These are phyloP conservation scores for Ectropis crepuscularia DNA, from an alignment of 2,888 invertebrate species.

Conservation along the genomic window DNA sequence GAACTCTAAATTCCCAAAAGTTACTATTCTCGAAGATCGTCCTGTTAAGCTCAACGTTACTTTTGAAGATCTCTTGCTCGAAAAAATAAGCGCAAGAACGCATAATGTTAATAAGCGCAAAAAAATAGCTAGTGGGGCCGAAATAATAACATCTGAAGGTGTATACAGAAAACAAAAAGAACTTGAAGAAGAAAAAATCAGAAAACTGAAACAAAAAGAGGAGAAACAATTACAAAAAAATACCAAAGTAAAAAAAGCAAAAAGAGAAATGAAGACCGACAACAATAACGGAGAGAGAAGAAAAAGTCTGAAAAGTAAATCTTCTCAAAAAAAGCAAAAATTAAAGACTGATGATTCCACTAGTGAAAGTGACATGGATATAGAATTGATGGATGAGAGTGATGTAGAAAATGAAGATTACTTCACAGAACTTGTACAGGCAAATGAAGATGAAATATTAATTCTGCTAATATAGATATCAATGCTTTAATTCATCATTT, in stretches of 20 bases:
- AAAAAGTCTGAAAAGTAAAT: background rate
- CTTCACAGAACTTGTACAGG: conserved; percentile 1
- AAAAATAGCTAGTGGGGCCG: background rate
- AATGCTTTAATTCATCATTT: too few relatives aligned
- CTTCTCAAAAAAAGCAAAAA: conserved; percentile 3
- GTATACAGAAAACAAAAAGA: conserved; percentile 11
- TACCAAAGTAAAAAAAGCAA: conserved; percentile 1
- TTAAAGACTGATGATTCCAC: conserved; percentile 4
- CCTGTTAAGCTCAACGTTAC: background rate
- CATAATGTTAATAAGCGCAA: background rate
- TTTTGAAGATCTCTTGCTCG: conserved; percentile 14
- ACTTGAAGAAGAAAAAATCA: conserved; percentile 10
- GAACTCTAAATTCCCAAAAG: conserved; percentile 4
- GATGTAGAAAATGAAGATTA: conserved; percentile 6
- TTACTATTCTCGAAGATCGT: conserved; percentile 7
- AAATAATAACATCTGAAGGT: conserved; percentile 14
- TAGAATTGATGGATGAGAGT: conserved; percentile 12
- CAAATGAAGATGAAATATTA: too few relatives aligned
- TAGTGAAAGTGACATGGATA: conserved; percentile 10
- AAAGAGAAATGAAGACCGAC: background rate
- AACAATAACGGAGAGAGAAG: too few relatives aligned
- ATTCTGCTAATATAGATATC: too few relatives aligned
- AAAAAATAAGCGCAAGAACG: conserved; percentile 13
- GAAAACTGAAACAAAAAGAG: conserved; percentile 8
- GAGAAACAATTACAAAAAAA: conserved; percentile 8